A percentile compares a stretch with the other conserved stretches of the same genome.
These are phyloP conservation scores for Timema cristinae DNA, from an alignment of 2,888 invertebrate species.

Conservation along the genomic window DNA sequence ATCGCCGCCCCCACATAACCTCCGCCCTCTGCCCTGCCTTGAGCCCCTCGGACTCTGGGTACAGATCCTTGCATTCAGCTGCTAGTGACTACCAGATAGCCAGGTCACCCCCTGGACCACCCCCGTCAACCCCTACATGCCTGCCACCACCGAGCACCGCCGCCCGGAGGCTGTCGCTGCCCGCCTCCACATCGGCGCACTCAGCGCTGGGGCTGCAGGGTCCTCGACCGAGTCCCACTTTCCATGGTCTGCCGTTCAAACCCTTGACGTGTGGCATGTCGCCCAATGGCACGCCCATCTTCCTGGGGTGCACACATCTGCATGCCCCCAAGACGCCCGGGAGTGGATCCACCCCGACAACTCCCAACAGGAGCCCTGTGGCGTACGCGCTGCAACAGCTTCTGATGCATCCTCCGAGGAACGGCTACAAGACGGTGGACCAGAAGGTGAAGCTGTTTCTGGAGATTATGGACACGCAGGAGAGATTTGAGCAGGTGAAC, in stretches of 20 bases:
- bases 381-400: constrained; percentile 67
- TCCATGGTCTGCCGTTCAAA: constrained; percentile 54
- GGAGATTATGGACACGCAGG: constrained; percentile 78
- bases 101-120: constrained; percentile 44
- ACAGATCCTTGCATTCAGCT: constrained; percentile 55
- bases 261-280: constrained; percentile 46
- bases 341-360: constrained; percentile 53
- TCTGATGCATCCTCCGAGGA: constrained; percentile 59
- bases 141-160: constrained; percentile 14
- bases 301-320: constrained; percentile 48
- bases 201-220: constrained; percentile 49
- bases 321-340: constrained; percentile 27
- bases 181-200: constrained; percentile 43
- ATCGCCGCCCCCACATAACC: constrained; percentile 15
- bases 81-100: constrained; percentile 60
- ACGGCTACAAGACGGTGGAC: constrained; percentile 69
- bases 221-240: constrained; percentile 60
- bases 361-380: constrained; percentile 44
- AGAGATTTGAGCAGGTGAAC: constrained; percentile 54
- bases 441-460: constrained; percentile 75
- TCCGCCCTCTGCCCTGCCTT: constrained; percentile 37
- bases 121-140: constrained; percentile 23
- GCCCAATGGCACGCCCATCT: constrained; percentile 47
- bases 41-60: constrained; percentile 50
- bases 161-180: constrained; percentile 47